These are phyloP conservation scores for Acanthisitta chloris DNA, from an alignment of 2,113 vertebrate genomes.

Conservation along the genomic window DNA sequence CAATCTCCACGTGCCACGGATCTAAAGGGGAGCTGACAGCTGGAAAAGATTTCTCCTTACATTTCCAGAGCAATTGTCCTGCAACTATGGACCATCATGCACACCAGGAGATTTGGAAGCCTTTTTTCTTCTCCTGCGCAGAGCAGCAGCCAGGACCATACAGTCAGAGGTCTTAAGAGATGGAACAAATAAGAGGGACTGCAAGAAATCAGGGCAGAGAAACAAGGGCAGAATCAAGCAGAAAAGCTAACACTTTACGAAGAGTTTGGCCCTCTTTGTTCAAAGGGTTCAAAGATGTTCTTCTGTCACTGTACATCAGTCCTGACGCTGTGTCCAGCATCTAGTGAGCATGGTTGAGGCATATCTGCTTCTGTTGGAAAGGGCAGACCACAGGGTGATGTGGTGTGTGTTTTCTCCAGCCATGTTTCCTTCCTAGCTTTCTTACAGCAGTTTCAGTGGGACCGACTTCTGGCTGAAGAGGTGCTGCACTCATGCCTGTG, in stretches of 20 bases:
- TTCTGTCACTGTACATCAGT: not conserved
- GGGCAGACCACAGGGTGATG: not conserved
- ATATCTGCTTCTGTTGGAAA: not conserved
- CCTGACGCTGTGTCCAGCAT: not conserved
- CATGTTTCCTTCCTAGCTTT: not conserved
- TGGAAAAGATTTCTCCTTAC: not conserved
- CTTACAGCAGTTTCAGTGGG: not conserved
- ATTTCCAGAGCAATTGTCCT: not conserved
- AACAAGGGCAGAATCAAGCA: not conserved
- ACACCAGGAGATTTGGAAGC: not conserved
- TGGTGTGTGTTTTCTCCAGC: not conserved
- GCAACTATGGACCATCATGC: not conserved
- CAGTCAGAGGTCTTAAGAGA: not conserved
- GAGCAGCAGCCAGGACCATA: not conserved
- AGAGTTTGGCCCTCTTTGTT: not conserved
- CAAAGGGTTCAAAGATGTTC: not conserved
- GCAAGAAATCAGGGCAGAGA: not conserved
- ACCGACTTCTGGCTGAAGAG: not conserved
- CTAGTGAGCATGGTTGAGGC: not conserved
- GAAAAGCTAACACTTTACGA: not conserved
- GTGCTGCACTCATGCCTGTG: not conserved
- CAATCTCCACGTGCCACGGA: not conserved
- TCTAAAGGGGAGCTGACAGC: constrained; percentile 17
- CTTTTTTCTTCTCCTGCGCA: not conserved
- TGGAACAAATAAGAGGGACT: not conserved